phyloP scores from a whole-genome alignment of 2,888 invertebrate species.

The Melanargia galathea region DNA sequence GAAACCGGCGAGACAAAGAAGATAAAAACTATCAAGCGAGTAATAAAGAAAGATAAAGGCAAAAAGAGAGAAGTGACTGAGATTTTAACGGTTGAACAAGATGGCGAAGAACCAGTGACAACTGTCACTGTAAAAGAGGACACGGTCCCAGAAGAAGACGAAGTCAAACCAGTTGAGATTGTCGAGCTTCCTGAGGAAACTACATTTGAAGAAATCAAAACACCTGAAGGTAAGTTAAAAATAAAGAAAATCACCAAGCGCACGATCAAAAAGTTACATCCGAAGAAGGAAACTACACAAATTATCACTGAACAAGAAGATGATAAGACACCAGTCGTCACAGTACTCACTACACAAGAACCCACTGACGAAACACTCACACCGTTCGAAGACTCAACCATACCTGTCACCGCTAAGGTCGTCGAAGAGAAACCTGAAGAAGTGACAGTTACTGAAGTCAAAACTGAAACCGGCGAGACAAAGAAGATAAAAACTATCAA shows the following conservation, averaged over 20 bases:
- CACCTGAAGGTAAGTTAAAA: conserved; percentile 52
- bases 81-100: not conserved
- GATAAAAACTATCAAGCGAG: not conserved
- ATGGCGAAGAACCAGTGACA: not conserved
- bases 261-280: conserved; percentile 39
- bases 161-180: conserved; percentile 43
- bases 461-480: not conserved
- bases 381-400: conserved; percentile 32
- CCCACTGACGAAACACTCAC: conserved; percentile 42
- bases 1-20: conserved; percentile 26
- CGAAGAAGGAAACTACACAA: conserved; percentile 50
- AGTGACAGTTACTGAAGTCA: not conserved
- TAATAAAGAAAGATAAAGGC: no score
- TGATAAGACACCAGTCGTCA: conserved; percentile 29
- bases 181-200: conserved; percentile 49
- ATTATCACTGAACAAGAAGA: conserved; percentile 25
- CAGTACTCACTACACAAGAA: conserved; percentile 51
- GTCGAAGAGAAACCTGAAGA: conserved; percentile 28
- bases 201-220: conserved; percentile 37
- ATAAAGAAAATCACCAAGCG: conserved; percentile 45
- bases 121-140: not conserved
- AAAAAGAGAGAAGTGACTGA: no score
- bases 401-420: not conserved
- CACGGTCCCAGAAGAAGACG: conserved; percentile 48
- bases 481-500: conserved; percentile 26